A percentile compares a stretch with the other conserved stretches of the same genome.
Conservation (phyloP, 2,888 invertebrate species). For the Chloromyia formosa region DNA sequence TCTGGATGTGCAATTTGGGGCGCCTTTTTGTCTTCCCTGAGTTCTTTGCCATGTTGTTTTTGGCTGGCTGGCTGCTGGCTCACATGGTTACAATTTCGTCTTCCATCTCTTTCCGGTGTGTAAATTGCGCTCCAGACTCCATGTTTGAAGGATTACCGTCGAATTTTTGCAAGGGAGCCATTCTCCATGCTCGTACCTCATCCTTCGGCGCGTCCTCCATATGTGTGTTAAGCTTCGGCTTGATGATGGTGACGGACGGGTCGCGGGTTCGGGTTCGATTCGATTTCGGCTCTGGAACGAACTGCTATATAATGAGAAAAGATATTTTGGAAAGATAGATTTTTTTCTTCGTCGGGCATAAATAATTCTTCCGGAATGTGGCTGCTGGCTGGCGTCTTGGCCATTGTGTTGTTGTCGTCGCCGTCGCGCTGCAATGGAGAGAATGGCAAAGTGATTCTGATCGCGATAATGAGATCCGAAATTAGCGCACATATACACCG, state of each 20-base stretch:
- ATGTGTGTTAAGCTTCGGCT: background rate
- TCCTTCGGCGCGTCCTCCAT: background rate
- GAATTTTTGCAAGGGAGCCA: slow-evolving; percentile 4
- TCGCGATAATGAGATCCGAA: slow-evolving; percentile 44
- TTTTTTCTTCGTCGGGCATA: slow-evolving; percentile 2
- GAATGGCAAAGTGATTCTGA: slow-evolving; percentile 41
- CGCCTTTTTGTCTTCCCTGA: slow-evolving; percentile 35
- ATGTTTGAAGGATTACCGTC: slow-evolving; percentile 35
- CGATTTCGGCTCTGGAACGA: too few species aligned
- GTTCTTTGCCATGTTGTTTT: background rate
- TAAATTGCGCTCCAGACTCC: slow-evolving; percentile 11
- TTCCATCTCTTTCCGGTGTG: slow-evolving; percentile 12
- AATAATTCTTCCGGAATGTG: too few species aligned
- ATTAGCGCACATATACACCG: slow-evolving; percentile 19
- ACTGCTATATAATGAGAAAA: slow-evolving; percentile 3
- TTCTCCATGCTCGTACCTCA: background rate
- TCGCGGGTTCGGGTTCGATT: background rate
- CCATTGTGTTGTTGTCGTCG: background rate
- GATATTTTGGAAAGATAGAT: slow-evolving; percentile 14
- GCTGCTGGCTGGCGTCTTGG: background rate
- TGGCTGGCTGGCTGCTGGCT: background rate
- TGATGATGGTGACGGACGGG: background rate
- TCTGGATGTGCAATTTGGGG: slow-evolving; percentile 4
- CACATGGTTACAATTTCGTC: background rate
- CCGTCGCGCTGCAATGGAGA: slow-evolving; percentile 8